Evolutionary conservation across 2,797 vertebrate genomes (phyloP).

Genomic region (Telmatherina bonti): DNA sequence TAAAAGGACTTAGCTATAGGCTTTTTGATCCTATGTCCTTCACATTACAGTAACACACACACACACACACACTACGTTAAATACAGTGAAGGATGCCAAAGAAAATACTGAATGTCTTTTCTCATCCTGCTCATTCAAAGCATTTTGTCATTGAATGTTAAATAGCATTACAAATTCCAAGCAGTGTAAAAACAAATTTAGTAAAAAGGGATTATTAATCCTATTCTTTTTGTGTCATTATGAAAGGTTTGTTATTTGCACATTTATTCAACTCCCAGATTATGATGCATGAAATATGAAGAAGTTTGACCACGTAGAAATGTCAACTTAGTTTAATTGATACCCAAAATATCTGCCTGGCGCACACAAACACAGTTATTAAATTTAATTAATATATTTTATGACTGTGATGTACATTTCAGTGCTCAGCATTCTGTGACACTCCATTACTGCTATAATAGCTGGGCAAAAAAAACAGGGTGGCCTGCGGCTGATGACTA

Average conservation of each 20-base stretch:
- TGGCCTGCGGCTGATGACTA: constrained; percentile 27
- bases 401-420: neutral
- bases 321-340: neutral
- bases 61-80: no score
- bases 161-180: constrained; percentile 18
- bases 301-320: neutral
- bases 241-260: constrained; percentile 46
- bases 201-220: constrained; percentile 50
- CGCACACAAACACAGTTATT: neutral
- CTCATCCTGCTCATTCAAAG: constrained; percentile 22
- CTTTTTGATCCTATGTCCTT: constrained; percentile 19
- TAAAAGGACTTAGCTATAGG: constrained; percentile 10
- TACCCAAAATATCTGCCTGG: neutral
- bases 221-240: constrained; percentile 34
- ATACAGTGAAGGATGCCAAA: constrained; percentile 4
- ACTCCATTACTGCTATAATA: constrained; percentile 1
- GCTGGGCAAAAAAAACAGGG: neutral
- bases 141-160: constrained; percentile 12
- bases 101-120: constrained; percentile 10
- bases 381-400: neutral
- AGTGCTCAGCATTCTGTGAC: neutral
- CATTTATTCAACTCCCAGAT: constrained; percentile 14
- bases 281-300: neutral
- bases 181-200: constrained; percentile 40
- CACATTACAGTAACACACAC: constrained; percentile 7